A percentile compares a stretch with the other conserved stretches of the same genome.
Evolutionary conservation across 2,113 vertebrate species (phyloP).

Genomic region (Dasypus novemcinctus): DNA sequence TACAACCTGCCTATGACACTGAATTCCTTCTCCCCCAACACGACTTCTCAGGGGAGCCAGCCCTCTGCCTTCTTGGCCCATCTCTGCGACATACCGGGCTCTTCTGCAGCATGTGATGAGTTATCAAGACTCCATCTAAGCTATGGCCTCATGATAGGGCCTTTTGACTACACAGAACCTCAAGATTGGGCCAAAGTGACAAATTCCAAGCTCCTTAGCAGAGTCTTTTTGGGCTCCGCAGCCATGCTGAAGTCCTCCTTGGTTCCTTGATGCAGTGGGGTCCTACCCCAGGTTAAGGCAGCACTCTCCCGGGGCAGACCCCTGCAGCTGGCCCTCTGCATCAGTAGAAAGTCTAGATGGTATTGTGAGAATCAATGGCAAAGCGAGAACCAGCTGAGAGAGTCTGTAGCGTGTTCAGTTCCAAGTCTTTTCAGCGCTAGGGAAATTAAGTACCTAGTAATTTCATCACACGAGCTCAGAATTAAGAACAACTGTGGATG

Average conservation of each 20-base stretch:
- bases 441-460: not conserved
- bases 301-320: accelerated
- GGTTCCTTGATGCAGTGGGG: not conserved
- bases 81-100: accelerated
- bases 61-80: too few relatives aligned
- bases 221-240: accelerated
- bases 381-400: not conserved
- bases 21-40: accelerated
- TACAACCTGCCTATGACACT: not conserved
- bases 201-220: not conserved
- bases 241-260: too few relatives aligned
- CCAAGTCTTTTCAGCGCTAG: not conserved
- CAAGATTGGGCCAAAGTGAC: accelerated
- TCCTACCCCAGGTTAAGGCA: not conserved
- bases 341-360: not conserved
- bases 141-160: accelerated
- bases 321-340: accelerated
- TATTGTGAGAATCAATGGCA: accelerated
- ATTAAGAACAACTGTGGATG: accelerated
- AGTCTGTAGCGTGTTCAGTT: not conserved
- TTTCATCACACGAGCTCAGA: not conserved
- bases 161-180: accelerated
- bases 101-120: accelerated
- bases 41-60: too few relatives aligned
- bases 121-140: accelerated